Base-by-base conservation (phyloP, 1,140 invertebrate genomes). In the Diabrotica virgifera region DNA sequence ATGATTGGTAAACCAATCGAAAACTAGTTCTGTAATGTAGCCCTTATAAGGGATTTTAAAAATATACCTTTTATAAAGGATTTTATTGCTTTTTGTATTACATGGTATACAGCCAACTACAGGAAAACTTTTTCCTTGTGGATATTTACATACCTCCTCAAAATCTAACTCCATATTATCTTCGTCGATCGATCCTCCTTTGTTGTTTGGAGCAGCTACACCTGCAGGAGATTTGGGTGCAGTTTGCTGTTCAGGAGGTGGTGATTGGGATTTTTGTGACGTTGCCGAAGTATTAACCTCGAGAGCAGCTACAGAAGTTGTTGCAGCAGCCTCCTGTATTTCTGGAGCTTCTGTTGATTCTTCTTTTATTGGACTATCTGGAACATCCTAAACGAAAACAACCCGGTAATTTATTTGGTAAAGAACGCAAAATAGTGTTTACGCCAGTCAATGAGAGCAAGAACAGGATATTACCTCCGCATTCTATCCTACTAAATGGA, bases 91-190 rank as follows among this genome's bases (percentile, higher is more conserved):
- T n/a, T n/a, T n/a, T n/a, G n/a, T n/a, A n/a, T n/a, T n/a, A n/a
- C n/a, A n/a, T n/a, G n/a, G n/a, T n/a, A n/a, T n/a, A n/a, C n/a
- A n/a, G n/a, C n/a, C n/a, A n/a, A n/a, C n/a, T n/a, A n/a, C n/a
- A n/a, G n/a, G n/a, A n/a, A n/a, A n/a, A n/a, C n/a, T n/a, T n/a
- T n/a, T n/a, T n/a, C n/a, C n/a, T n/a, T n/a, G n/a, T n/a, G n/a
- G n/a, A n/a, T n/a, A 24, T 24, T 24, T 24, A 24, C 24, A 24
- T 24, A 24, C 24, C 82, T 93, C 91, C 80, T 94, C 92, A 81
- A 94, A 94, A 71, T 93, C 91, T 76, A 93, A 85, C 66, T 89
- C 85, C 77, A 87, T 87, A 67, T 89, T 87, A 65, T 90, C 89
- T 37, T 74, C 74, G 46, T 74, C 73, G 64, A 80, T 74, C 65